Conservation (phyloP, 1,140 invertebrate species). For the Thaumatotibia leucotreta region DNA sequence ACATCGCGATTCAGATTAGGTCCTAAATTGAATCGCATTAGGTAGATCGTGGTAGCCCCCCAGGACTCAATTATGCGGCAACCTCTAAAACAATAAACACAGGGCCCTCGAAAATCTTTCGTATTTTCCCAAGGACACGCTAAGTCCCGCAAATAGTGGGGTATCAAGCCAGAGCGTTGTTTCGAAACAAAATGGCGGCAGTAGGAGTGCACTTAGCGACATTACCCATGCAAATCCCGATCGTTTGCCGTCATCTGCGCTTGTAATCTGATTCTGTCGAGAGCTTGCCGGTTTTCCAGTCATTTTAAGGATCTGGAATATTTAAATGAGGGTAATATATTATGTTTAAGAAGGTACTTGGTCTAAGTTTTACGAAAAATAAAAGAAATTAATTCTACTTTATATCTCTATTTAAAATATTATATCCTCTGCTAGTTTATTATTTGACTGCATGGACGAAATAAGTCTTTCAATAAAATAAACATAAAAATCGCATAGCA, state of each 20-base stretch:
- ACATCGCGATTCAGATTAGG: too few relatives aligned
- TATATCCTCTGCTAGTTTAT: too few relatives aligned
- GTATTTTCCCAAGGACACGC: not conserved
- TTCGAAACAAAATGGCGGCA: slow-evolving; percentile 25
- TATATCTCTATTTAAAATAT: too few relatives aligned
- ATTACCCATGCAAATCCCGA: slow-evolving; percentile 54
- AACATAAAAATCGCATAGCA: too few relatives aligned
- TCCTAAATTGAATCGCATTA: too few relatives aligned
- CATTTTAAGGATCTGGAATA: not conserved
- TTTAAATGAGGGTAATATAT: not conserved
- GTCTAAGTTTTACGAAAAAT: too few relatives aligned
- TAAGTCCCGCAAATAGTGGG: slow-evolving; percentile 3
- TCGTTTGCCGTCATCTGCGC: slow-evolving; percentile 42
- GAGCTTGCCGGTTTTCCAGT: not conserved
- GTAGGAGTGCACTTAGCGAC: slow-evolving; percentile 49
- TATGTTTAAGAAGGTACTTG: not conserved
- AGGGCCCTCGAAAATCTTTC: not conserved
- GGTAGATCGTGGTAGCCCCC: too few relatives aligned
- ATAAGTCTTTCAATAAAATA: too few relatives aligned
- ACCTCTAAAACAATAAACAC: not conserved
- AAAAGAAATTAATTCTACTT: too few relatives aligned
- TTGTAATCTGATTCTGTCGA: slow-evolving; percentile 46
- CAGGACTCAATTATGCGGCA: not conserved
- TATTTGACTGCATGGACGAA: too few relatives aligned
- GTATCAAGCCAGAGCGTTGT: not conserved